Conservation (phyloP, 2,113 vertebrate species). For the Formicarius rufipectus region DNA sequence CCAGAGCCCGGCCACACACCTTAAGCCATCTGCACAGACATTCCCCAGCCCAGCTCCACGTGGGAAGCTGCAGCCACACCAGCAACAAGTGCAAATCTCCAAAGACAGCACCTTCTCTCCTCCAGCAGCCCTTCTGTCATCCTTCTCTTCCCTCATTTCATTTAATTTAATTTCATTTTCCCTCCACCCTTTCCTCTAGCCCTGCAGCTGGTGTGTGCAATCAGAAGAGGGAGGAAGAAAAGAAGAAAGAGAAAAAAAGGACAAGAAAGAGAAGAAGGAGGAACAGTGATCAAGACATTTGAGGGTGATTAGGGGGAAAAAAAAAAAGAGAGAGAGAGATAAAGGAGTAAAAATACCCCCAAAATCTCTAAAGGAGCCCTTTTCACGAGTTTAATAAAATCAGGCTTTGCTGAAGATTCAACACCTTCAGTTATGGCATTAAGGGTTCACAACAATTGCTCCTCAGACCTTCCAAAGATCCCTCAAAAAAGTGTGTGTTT, state of each 20-base stretch:
- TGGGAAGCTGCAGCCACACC: neutral
- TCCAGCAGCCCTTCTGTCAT: neutral
- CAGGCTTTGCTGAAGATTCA: constrained; percentile 39
- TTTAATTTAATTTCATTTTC: neutral
- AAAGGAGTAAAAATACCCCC: neutral
- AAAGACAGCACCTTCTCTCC: neutral
- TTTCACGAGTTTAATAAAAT: constrained; percentile 21
- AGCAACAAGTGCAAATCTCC: neutral
- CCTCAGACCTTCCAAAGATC: neutral
- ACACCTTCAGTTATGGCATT: neutral
- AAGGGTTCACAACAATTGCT: neutral
- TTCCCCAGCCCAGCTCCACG: neutral
- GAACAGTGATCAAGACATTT: too few species aligned
- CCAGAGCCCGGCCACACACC: neutral
- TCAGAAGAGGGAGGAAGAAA: neutral
- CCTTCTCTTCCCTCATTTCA: neutral
- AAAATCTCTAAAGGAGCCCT: neutral
- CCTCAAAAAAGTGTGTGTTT: neutral
- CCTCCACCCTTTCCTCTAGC: neutral
- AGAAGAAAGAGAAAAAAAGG: neutral
- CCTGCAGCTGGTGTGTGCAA: neutral
- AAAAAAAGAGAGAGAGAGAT: too few species aligned
- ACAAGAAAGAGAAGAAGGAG: too few species aligned
- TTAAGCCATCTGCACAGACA: neutral
- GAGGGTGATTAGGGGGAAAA: too few species aligned